Evolutionary conservation across 2,113 vertebrate genomes (phyloP).

Genomic region (Bettongia penicillata): DNA sequence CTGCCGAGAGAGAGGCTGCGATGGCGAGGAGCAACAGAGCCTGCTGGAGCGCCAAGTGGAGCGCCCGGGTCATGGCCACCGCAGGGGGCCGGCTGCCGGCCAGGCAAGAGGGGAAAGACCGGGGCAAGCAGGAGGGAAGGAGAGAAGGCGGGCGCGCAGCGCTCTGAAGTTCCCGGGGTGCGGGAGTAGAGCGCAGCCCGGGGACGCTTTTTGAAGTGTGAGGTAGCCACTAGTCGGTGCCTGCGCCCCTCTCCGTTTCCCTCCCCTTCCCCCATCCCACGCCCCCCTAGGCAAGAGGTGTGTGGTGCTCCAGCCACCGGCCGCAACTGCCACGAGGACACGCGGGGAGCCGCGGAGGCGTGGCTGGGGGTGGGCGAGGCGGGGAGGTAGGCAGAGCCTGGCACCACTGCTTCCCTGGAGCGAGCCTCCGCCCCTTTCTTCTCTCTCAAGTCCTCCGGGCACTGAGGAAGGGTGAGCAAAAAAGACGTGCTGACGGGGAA

Average conservation of each 20-base stretch:
- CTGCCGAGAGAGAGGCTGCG: slow-evolving; percentile 79
- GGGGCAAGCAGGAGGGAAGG: neutral
- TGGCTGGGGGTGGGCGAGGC: neutral
- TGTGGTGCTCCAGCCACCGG: slow-evolving; percentile 62
- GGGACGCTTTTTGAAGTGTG: slow-evolving; percentile 37
- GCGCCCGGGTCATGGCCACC: slow-evolving; percentile 75
- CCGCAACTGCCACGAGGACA: slow-evolving; percentile 25
- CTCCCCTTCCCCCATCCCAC: slow-evolving; percentile 53
- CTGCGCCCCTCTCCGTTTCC: slow-evolving; percentile 5
- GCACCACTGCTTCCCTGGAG: slow-evolving; percentile 28
- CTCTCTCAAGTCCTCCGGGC: neutral
- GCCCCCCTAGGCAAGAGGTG: slow-evolving; percentile 59
- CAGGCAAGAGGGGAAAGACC: neutral
- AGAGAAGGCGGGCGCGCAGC: neutral
- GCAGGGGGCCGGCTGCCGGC: neutral
- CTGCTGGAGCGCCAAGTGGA: slow-evolving; percentile 53
- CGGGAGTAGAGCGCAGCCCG: slow-evolving; percentile 48
- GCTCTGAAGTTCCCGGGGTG: slow-evolving; percentile 67
- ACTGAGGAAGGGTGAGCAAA: neutral
- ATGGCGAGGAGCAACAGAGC: slow-evolving; percentile 76
- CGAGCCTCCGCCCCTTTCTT: slow-evolving; percentile 53
- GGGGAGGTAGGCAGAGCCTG: slow-evolving; percentile 48
- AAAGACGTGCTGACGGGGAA: neutral
- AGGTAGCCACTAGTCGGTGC: slow-evolving; percentile 42
- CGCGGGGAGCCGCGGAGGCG: neutral